Conservation (phyloP, 2,888 invertebrate species). For the Tupiocoris notatus region DNA sequence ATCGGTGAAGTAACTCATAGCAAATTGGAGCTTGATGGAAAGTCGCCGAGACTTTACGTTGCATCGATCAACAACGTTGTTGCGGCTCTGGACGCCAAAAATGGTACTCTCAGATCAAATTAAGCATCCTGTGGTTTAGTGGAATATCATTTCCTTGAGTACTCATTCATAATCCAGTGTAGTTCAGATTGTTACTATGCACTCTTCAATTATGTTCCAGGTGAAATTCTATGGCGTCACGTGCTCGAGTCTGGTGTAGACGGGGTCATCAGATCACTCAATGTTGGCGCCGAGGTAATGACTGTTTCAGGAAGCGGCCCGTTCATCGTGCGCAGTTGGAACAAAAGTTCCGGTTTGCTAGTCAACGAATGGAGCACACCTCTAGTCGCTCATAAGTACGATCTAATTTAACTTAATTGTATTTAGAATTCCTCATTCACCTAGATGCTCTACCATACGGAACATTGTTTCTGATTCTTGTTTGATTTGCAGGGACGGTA, state of each 20-base stretch:
- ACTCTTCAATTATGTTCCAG: slow-evolving; percentile 54
- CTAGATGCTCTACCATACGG: no score
- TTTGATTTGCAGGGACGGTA: slow-evolving; percentile 36
- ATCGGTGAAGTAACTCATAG: slow-evolving; percentile 78
- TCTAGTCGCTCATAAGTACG: neutral
- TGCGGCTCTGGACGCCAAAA: slow-evolving; percentile 76
- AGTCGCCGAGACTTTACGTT: slow-evolving; percentile 64
- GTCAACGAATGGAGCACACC: slow-evolving; percentile 69
- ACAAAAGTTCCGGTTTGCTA: slow-evolving; percentile 68
- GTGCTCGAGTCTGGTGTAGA: slow-evolving; percentile 67
- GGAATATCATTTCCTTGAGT: neutral
- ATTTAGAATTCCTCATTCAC: no score
- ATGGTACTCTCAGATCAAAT: slow-evolving; percentile 58
- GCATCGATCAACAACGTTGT: slow-evolving; percentile 85
- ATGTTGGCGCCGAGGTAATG: slow-evolving; percentile 66
- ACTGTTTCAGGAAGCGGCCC: slow-evolving; percentile 74
- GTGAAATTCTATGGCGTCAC: slow-evolving; percentile 79
- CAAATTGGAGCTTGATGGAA: slow-evolving; percentile 63
- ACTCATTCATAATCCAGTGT: no score
- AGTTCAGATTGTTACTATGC: neutral
- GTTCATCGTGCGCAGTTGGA: slow-evolving; percentile 76
- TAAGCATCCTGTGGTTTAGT: neutral
- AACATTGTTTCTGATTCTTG: no score
- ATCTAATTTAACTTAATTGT: no score
- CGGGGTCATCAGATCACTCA: slow-evolving; percentile 66